A percentile compares a stretch with the other conserved stretches of the same genome.
Evolutionary conservation across 1,140 invertebrate genomes (phyloP).

Genomic region (Zaprionus lachaisei): DNA sequence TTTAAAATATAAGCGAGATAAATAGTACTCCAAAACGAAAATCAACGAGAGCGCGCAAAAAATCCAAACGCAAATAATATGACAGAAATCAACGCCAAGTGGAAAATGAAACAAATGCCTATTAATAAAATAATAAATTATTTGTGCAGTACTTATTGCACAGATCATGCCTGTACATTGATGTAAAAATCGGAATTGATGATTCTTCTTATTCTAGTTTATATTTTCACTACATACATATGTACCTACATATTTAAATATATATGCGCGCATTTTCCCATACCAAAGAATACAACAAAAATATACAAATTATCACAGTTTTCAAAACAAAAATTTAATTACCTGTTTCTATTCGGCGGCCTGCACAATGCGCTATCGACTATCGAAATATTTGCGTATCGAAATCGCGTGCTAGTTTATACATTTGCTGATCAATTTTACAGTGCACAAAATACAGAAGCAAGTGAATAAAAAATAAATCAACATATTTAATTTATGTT

Average conservation of each 20-base stretch:
- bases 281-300: background rate
- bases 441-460: background rate
- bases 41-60: conserved; percentile 55
- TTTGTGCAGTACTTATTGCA: conserved; percentile 2
- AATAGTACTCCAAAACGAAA: conserved; percentile 47
- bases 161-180: background rate
- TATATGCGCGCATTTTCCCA: background rate
- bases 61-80: conserved; percentile 43
- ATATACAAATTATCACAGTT: background rate
- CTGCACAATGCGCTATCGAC: conserved; percentile 6
- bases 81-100: conserved; percentile 42
- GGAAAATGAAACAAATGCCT: conserved; percentile 29
- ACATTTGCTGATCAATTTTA: background rate
- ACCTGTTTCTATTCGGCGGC: background rate
- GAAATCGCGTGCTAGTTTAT: conserved; percentile 1
- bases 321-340: background rate
- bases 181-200: background rate
- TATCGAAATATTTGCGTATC: conserved; percentile 13
- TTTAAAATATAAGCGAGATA: conserved; percentile 50
- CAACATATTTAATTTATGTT: background rate
- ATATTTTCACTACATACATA: background rate
- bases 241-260: background rate
- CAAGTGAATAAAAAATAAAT: background rate
- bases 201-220: background rate
- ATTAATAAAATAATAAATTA: conserved; percentile 16